Percentiles rank a stretch among this genome's conserved stretches.
phyloP scores from a whole-genome alignment of 2,888 invertebrate genomes.

The Hylaea fasciaria region DNA sequence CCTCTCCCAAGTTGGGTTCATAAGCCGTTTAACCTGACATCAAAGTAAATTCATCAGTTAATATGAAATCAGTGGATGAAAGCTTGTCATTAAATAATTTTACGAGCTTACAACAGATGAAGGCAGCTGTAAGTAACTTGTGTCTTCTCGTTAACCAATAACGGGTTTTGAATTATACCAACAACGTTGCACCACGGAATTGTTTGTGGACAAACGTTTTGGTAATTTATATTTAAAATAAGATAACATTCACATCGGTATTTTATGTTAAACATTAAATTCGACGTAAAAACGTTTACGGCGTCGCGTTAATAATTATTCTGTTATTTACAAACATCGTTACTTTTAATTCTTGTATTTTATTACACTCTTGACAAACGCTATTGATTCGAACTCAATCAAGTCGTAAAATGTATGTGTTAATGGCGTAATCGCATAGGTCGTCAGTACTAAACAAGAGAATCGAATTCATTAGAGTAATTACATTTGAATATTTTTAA shows the following conservation, averaged over 20 bases:
- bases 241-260: constrained; percentile 36
- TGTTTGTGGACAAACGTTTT: constrained; percentile 30
- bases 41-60: constrained; percentile 39
- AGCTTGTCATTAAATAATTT: constrained; percentile 58
- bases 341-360: constrained; percentile 54
- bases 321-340: constrained; percentile 58
- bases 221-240: constrained; percentile 42
- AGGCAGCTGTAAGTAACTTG: constrained; percentile 51
- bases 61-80: constrained; percentile 44
- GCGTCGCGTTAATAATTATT: constrained; percentile 59
- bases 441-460: constrained; percentile 45
- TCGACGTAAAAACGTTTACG: constrained; percentile 55
- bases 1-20: constrained; percentile 24
- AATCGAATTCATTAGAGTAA: constrained; percentile 47
- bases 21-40: constrained; percentile 33
- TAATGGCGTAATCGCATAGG: constrained; percentile 54
- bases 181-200: constrained; percentile 45
- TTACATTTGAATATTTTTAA: constrained; percentile 54
- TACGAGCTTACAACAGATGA: constrained; percentile 51
- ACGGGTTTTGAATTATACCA: constrained; percentile 59
- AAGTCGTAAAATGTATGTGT: constrained; percentile 56
- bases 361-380: constrained; percentile 54
- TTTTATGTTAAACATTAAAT: constrained; percentile 54
- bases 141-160: constrained; percentile 59
- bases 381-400: constrained; percentile 58